Conservation (phyloP, 2,888 invertebrate species). For the Tiphia femorata region DNA sequence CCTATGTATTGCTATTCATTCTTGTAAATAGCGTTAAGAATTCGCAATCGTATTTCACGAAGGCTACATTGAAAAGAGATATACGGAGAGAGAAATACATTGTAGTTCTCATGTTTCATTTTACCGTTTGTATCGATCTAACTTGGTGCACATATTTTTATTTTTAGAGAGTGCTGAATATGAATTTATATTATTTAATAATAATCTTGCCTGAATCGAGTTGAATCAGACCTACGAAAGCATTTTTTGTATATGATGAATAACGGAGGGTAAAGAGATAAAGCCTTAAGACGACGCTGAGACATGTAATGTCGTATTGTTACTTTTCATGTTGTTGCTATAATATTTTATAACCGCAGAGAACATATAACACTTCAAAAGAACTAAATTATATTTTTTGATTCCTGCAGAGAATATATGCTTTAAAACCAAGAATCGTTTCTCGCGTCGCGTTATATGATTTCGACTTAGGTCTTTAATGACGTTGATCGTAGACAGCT, state of each 20-base stretch:
- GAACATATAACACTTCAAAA: slow-evolving; percentile 39
- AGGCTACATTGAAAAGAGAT: slow-evolving; percentile 26
- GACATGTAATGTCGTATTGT: slow-evolving; percentile 38
- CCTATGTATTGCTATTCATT: slow-evolving; percentile 33
- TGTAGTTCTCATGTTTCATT: slow-evolving; percentile 17
- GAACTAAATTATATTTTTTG: slow-evolving; percentile 52
- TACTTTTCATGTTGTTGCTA: slow-evolving; percentile 55
- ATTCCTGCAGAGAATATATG: no score
- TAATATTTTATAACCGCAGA: slow-evolving; percentile 51
- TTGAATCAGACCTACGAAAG: slow-evolving; percentile 22
- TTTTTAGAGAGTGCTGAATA: slow-evolving; percentile 4
- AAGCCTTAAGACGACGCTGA: slow-evolving; percentile 5
- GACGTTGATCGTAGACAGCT: slow-evolving; percentile 15
- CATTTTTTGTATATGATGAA: slow-evolving; percentile 11
- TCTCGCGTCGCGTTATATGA: slow-evolving; percentile 40
- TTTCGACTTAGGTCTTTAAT: slow-evolving; percentile 37
- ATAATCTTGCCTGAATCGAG: slow-evolving; percentile 31
- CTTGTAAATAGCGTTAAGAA: slow-evolving; percentile 61
- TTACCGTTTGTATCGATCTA: slow-evolving; percentile 17
- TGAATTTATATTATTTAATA: slow-evolving; percentile 5
- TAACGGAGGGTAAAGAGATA: slow-evolving; percentile 3
- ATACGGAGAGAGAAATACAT: slow-evolving; percentile 21
- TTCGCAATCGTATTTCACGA: slow-evolving; percentile 34
- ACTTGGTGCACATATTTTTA: slow-evolving; percentile 32
- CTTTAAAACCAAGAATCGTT: slow-evolving; percentile 34